These are phyloP conservation scores for Heliconius hewitsoni DNA, from an alignment of 1,140 invertebrate genomes.

Conservation along the genomic window DNA sequence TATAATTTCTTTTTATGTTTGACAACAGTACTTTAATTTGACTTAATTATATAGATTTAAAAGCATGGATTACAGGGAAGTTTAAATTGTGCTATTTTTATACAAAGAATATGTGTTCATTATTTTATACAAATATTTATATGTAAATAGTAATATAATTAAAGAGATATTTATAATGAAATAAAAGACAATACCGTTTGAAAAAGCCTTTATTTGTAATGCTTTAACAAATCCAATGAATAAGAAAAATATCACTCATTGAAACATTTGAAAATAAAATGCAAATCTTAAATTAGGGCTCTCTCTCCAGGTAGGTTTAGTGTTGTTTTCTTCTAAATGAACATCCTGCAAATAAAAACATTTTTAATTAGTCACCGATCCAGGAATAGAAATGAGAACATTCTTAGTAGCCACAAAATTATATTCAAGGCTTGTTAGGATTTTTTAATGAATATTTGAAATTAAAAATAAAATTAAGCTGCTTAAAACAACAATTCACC, in stretches of 20 bases:
- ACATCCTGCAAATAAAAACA: slow-evolving; percentile 87
- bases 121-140: slow-evolving; percentile 12
- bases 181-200: slow-evolving; percentile 60
- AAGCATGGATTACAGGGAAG: slow-evolving; percentile 16
- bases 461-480: too few species aligned
- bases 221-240: slow-evolving; percentile 75
- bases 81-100: slow-evolving; percentile 51
- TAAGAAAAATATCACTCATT: slow-evolving; percentile 73
- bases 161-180: slow-evolving; percentile 27
- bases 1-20: background rate
- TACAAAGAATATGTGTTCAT: slow-evolving; percentile 24
- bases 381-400: background rate
- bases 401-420: too few species aligned
- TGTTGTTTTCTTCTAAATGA: slow-evolving; percentile 97
- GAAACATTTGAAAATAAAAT: slow-evolving; percentile 75
- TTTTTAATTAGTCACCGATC: slow-evolving; percentile 10
- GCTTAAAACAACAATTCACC: too few species aligned
- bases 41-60: background rate
- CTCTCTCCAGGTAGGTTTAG: slow-evolving; percentile 82
- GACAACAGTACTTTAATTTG: background rate
- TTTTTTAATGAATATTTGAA: too few species aligned
- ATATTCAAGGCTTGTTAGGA: too few species aligned
- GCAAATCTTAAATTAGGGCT: slow-evolving; percentile 81
- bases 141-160: slow-evolving; percentile 21
- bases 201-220: slow-evolving; percentile 81